Evolutionary conservation across 2,113 vertebrate species (phyloP), one percentile per base, ranked within the genome.

Genomic region (Stictonetta naevosa): DNA sequence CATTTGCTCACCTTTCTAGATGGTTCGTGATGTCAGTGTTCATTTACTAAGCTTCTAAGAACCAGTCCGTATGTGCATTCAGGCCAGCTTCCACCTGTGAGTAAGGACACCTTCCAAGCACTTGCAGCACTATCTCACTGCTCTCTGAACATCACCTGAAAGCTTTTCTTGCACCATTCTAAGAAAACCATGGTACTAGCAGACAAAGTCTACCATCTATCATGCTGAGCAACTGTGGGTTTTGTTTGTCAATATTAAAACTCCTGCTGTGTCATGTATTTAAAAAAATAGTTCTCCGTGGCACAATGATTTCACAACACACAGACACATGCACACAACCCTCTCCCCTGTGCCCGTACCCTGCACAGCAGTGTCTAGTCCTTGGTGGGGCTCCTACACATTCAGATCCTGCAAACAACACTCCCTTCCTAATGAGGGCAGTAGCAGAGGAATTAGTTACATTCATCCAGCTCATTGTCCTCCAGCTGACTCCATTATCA

Each of bases 361-460:
- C 60, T 29, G 80, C 38, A 77, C 16, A 63, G 44, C 9, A 66
- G 28, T 2, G 7, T 18, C 46, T 33, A 71, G 14, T 50, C 13
- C 44, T n/a, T 81, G 52, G 69, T 50, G 36, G 40, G 80, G 19
- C 73, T 92, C 48, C 83, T 31, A 83, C 10, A 34, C 58, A 72
- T 53, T 48, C 67, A 21, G 33, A 82, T 52, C 60, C 67, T 25
- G 34, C 42, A 83, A 91, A 64, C 36, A 90, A 74, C 26, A 63
- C 10, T 59, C n/a, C n/a, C 56, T 88, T 81, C 34, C 33, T 77
- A 91, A 60, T 34, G 46, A 60, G 0, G 21, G 73, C 46, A 82
- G 80, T 75, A 84, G 89, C 62, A 91, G 64, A 81, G 21, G 5
- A 95, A 78, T 68, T 84, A 92, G 83, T 83, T 83, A 59, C 16